These are phyloP conservation scores for Beaufortia kweichowensis DNA, from an alignment of 2,113 vertebrate species.

Conservation along the genomic window DNA sequence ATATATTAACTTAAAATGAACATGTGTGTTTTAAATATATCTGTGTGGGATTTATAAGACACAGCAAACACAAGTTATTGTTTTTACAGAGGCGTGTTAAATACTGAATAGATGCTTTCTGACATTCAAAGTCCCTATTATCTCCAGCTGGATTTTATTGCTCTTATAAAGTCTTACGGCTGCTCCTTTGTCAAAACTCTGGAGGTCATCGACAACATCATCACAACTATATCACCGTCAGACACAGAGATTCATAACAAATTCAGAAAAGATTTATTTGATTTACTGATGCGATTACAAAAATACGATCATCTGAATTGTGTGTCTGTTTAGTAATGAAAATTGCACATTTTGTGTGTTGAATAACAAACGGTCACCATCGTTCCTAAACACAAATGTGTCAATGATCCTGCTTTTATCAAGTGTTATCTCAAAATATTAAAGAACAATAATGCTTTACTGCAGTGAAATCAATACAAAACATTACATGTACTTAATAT, in stretches of 20 bases:
- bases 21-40: too few relatives aligned
- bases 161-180: constrained; percentile 28
- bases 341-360: background rate
- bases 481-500: background rate
- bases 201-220: constrained; percentile 36
- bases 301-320: constrained; percentile 30
- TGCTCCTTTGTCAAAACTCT: background rate
- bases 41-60: background rate
- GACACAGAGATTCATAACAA: constrained; percentile 12
- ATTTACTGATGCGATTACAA: constrained; percentile 44
- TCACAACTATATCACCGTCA: background rate
- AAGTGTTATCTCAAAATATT: background rate
- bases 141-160: constrained; percentile 18
- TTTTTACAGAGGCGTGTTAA: constrained; percentile 17
- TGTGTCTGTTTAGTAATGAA: background rate
- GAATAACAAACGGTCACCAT: too few relatives aligned
- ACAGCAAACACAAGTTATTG: background rate
- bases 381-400: too few relatives aligned
- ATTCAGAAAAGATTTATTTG: constrained; percentile 48
- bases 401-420: too few relatives aligned
- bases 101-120: constrained; percentile 16
- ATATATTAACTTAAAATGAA: too few relatives aligned
- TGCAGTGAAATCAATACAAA: background rate
- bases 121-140: constrained; percentile 36
- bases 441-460: background rate